Evolutionary conservation across 2,888 invertebrate genomes (phyloP).

Genomic region (Eristalis arbustorum): DNA sequence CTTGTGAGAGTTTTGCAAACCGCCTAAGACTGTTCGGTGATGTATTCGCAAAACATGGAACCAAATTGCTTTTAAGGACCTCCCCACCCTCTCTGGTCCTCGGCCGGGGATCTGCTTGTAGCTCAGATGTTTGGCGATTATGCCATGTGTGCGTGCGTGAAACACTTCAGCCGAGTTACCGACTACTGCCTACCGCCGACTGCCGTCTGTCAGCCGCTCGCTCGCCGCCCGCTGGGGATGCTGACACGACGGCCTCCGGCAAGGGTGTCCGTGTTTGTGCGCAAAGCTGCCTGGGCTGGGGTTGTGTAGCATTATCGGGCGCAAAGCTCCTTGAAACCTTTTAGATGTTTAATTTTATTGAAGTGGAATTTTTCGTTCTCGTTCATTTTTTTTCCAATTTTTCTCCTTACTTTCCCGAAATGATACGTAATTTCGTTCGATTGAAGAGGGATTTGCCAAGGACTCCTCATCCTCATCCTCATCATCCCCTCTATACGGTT

Average conservation of each 20-base stretch:
- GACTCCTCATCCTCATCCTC: background rate
- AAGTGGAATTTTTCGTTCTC: conserved; percentile 15
- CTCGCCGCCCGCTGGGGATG: background rate
- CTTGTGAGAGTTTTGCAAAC: conserved; percentile 15
- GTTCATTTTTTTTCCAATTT: background rate
- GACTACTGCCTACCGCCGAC: background rate
- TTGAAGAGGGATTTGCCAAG: background rate
- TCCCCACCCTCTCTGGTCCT: background rate
- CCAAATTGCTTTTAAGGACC: conserved; percentile 38
- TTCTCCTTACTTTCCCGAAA: conserved; percentile 2
- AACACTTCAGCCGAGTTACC: background rate
- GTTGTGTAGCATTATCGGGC: conserved; percentile 1
- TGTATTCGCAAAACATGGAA: conserved; percentile 24
- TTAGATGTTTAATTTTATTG: conserved; percentile 40
- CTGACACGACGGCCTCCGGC: background rate
- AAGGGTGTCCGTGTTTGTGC: background rate
- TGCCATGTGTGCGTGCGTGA: conserved; percentile 4
- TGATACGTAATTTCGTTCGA: conserved; percentile 35
- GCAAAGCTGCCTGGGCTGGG: background rate
- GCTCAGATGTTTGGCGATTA: conserved; percentile 29
- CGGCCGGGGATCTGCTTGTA: conserved; percentile 11
- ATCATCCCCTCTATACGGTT: too few relatives aligned
- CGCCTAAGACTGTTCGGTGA: conserved; percentile 30
- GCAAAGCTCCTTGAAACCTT: conserved; percentile 23
- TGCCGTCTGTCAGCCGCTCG: background rate